A percentile compares a stretch with the other conserved stretches of the same genome.
Evolutionary conservation across 2,113 vertebrate genomes (phyloP).

Genomic region (Lepisosteus osseus): DNA sequence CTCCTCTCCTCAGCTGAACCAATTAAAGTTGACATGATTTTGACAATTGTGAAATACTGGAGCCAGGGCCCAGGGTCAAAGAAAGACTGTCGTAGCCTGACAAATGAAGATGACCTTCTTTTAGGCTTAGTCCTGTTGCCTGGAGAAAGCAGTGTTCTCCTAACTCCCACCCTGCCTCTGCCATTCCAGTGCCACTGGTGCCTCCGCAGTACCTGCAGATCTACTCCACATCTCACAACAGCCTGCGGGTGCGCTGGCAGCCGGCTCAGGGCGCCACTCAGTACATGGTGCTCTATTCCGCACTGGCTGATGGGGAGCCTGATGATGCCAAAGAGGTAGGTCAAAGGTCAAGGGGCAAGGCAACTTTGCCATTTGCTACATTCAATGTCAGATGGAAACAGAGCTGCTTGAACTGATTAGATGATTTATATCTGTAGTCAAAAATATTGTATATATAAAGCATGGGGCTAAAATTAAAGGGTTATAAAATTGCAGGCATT

Average conservation of each 20-base stretch:
- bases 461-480: no score
- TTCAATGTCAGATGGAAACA: no score
- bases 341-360: slow-evolving; percentile 18
- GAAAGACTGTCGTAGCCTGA: no score
- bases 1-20: no score
- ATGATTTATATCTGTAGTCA: no score
- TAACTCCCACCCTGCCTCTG: background rate
- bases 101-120: no score
- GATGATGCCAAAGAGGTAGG: slow-evolving; percentile 70
- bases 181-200: slow-evolving; percentile 67
- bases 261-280: slow-evolving; percentile 68
- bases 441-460: no score
- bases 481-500: no score
- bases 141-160: background rate
- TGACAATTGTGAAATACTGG: no score
- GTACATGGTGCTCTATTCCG: slow-evolving; percentile 81
- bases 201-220: slow-evolving; percentile 66
- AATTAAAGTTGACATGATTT: no score
- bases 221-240: slow-evolving; percentile 70
- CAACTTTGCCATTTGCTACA: background rate
- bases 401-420: no score
- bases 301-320: slow-evolving; percentile 61
- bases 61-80: no score
- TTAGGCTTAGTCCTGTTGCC: background rate
- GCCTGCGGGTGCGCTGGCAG: slow-evolving; percentile 74